Conservation (phyloP, 2,888 invertebrate genomes). For the Tetragonula carbonaria region DNA sequence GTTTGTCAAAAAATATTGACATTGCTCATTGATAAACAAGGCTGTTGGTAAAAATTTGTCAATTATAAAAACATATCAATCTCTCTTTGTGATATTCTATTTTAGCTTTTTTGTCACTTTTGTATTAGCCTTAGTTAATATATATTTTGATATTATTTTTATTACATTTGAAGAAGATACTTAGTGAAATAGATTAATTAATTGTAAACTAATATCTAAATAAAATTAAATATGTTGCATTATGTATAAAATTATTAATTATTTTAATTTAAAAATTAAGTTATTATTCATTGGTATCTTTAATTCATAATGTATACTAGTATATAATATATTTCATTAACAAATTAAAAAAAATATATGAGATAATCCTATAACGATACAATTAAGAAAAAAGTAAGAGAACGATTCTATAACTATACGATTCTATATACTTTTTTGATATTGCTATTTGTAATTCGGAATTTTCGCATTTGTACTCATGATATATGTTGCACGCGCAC, state of each 20-base stretch:
- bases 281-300: background rate
- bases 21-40: conserved; percentile 88
- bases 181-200: background rate
- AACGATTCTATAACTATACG: too few species aligned
- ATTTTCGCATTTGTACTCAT: background rate
- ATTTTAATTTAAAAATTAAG: background rate
- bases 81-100: background rate
- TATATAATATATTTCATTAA: too few species aligned
- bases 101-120: too few species aligned
- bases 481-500: background rate
- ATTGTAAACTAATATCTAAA: background rate
- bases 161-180: background rate
- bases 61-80: background rate
- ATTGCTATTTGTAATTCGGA: background rate
- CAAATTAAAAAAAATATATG: too few species aligned
- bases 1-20: conserved; percentile 88
- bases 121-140: background rate
- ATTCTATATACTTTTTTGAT: background rate
- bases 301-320: background rate
- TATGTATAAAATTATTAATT: background rate
- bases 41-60: conserved; percentile 87
- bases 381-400: background rate
- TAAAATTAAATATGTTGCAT: background rate
- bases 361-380: too few species aligned
- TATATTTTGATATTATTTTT: background rate